Evolutionary conservation across 2,888 invertebrate species (phyloP), one percentile per base, ranked within the genome.

Genomic region (Prosapia bicincta): DNA sequence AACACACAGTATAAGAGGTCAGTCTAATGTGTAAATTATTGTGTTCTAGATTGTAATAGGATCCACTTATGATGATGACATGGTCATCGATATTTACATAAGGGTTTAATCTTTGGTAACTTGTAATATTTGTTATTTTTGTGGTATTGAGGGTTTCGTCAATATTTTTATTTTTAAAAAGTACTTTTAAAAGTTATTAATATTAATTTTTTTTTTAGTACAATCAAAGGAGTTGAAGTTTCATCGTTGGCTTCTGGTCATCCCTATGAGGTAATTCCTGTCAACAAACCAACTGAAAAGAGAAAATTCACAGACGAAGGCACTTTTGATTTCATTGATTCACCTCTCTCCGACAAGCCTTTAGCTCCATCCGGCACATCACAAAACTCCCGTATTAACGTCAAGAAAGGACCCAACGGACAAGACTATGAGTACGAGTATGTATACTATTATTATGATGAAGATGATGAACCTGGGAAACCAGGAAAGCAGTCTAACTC

Each of bases 401-500:
- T 95, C 32, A 94, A 95, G 82, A 95, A 95, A 83, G 95, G 94
- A 15, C 94, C 94, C 0, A 95, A 95, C 82, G 95, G 95, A 1
- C 92, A 95, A 84, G 95, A 96, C 83, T 95, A 95, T 83, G 96
- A 96, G 84, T 96, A 95, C 83, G 96, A 96, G 83, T 96, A 96
- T 83, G 93, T 96, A 26, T 96, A 96, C 83, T 96, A 96, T 83
- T 96, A 96, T 82, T 93, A 94, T 81, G 94, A 95, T 81, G 95
- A 95, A 79, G 94, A 93, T 3, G 93, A 93, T 24, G 71, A 73
- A 13, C 28, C 68, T 1, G 68, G 54, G n/a, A 43, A 77, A 3
- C 69, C 74, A 10, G 78, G 72, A 23, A 75, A 79, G 71, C 38
- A 79, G 82, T 15, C 83, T 20, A 54, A 54, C 54, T 54, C 54